Conservation (phyloP, 2,888 invertebrate species). For the Eupithecia insigniata region DNA sequence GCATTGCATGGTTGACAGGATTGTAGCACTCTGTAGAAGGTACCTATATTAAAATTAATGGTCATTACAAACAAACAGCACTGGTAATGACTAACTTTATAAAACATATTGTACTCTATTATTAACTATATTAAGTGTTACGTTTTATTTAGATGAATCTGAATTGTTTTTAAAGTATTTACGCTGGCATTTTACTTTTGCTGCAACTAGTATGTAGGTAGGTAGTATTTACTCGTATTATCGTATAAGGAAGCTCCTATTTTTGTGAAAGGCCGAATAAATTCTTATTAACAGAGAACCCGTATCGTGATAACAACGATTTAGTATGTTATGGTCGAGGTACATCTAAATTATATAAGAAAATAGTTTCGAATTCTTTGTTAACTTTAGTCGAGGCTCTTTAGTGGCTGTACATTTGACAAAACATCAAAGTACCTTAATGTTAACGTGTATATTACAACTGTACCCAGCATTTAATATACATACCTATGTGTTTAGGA, state of each 20-base stretch:
- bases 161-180: slow-evolving; percentile 53
- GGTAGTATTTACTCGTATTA: not conserved
- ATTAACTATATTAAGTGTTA: slow-evolving; percentile 57
- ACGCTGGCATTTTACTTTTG: slow-evolving; percentile 55
- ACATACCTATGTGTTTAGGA: slow-evolving; percentile 21
- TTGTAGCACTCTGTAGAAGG: slow-evolving; percentile 76
- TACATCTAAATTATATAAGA: not conserved
- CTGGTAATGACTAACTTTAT: slow-evolving; percentile 50
- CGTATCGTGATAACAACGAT: not conserved
- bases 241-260: not conserved
- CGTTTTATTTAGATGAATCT: slow-evolving; percentile 64
- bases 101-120: slow-evolving; percentile 39
- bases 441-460: not conserved
- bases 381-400: slow-evolving; percentile 12
- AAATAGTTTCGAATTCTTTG: slow-evolving; percentile 18
- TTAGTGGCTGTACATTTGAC: not conserved
- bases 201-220: not conserved
- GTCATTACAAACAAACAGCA: slow-evolving; percentile 61
- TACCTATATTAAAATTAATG: slow-evolving; percentile 13
- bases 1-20: slow-evolving; percentile 51
- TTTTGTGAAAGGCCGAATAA: not conserved
- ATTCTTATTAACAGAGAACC: not conserved
- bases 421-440: slow-evolving; percentile 5
- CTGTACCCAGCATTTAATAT: slow-evolving; percentile 30
- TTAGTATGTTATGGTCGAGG: not conserved